A percentile compares a stretch with the other conserved stretches of the same genome.
These are phyloP conservation scores for Salvelinus sp. DNA, from an alignment of 2,113 vertebrate species.

Conservation along the genomic window DNA sequence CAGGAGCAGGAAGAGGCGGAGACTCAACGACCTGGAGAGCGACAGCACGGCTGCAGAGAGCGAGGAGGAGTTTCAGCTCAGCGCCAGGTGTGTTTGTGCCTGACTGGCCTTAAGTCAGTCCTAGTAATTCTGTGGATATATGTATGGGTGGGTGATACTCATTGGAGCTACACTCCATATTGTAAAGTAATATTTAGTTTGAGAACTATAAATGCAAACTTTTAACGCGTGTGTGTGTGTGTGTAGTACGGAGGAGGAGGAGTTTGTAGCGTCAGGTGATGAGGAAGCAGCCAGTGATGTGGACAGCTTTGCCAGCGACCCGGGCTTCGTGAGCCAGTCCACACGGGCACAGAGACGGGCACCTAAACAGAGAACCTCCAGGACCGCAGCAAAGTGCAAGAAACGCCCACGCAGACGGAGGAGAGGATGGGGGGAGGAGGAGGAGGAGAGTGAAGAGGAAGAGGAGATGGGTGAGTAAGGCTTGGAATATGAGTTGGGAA, in stretches of 20 bases:
- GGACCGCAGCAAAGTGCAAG: conserved; percentile 60
- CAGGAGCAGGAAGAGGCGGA: conserved; percentile 84
- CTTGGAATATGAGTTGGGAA: neutral
- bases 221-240: neutral
- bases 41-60: conserved; percentile 94
- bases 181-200: no score
- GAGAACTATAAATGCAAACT: no score
- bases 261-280: conserved; percentile 85
- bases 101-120: no score
- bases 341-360: conserved; percentile 37
- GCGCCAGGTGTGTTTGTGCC: conserved; percentile 77
- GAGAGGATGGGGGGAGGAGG: conserved; percentile 74
- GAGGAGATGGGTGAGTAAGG: conserved; percentile 67
- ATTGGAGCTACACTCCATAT: no score
- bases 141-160: neutral
- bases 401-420: conserved; percentile 74
- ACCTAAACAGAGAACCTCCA: conserved; percentile 60
- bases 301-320: conserved; percentile 74
- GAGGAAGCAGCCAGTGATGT: conserved; percentile 84
- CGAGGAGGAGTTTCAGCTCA: conserved; percentile 95
- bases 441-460: conserved; percentile 71
- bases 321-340: conserved; percentile 55
- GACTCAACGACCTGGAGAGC: conserved; percentile 94
- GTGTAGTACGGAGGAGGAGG: conserved; percentile 87
- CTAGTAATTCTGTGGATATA: neutral